Base-by-base conservation (phyloP, 2,888 invertebrate genomes). In the Zhengitettix transpicula region DNA sequence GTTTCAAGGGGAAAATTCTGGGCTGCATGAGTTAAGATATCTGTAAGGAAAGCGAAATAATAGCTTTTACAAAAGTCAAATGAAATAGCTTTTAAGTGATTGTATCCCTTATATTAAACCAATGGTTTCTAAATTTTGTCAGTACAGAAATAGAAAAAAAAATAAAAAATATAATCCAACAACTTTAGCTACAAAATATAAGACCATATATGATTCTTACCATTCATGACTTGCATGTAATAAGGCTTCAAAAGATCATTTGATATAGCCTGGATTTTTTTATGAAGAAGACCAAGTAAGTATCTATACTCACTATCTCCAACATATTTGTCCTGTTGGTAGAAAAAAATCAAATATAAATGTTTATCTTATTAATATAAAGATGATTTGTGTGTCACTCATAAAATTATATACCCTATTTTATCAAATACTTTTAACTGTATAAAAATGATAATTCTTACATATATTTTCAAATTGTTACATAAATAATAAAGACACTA, bases 231-330 rank as follows among this genome's bases (percentile, higher is more conserved):
- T 57, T 62, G 60, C 10, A 63, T 58, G 52, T 64, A 65, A 40
- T 61, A 57, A 17, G 60, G 59, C 61, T 64, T 64, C 58, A 62
- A 47, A 57, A 66, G 52, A 41, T 66, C 63, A 17, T 68, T 67
- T 28, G 67, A 65, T 44, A 66, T 61, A 15, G 67, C 63, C 56
- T 67, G 65, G 42, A 72, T 66, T 64, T 73, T 71, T 58, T 71
- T 67, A 60, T 77, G 76, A 11, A 77, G 63, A 1, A 70, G 69
- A 2, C 70, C 68, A 53, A 76, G 70, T 47, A 76, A 62, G 58
- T 71, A 70, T 65, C 74, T 74, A 74, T 75, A 75, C 62, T 77
- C 76, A 51, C 73, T 72, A 17, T 71, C 70, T 65, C 68, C 69
- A 8, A 67, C 68, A 61, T 75, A 74, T 55, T 73, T 71, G 64